Base-by-base conservation (phyloP, 2,113 vertebrate genomes). In the Archocentrus centrarchus region DNA sequence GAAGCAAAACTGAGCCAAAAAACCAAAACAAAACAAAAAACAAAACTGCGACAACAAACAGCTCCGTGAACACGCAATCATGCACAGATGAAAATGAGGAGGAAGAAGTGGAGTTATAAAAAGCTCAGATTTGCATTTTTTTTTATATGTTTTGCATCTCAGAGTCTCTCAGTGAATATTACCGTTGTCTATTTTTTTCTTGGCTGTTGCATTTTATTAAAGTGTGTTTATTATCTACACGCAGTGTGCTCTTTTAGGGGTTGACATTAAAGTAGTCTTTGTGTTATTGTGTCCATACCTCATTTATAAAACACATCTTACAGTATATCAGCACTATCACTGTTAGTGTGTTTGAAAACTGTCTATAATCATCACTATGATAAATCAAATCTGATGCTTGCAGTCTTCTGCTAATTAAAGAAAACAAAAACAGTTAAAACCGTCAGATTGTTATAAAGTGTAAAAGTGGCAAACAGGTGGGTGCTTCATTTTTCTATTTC, bases 151-250 rank as follows among this genome's bases (percentile, higher is more conserved):
- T 50, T 50, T 50, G 24, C 66, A 20, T 70, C 30, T 50, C 47
- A 50, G 17, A 70, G 3, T 53, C 6, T 27, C 30, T 53, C 44
- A 53, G 17, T 53, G 30, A 70, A 70, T 53, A 53, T 53, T 4
- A 11, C 18, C 17, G 53, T 8, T 32, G 66, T 32, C 22, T 70
- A 13, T 6, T 44, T n/a, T 70, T 70, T 53, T 24, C 13, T 70
- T 50, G 66, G 30, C 24, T 3, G 0, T 7, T 0, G 0, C 41
- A 32, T 70, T 70, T 3, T 3, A 20, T 32, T 32, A 50, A 32
- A 70, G 1, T 70, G 66, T 47, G 53, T 53, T 53, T 17, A 70
- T 20, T 53, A 6, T 70, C 17, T 24, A 32, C 5, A 11, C 7
- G 24, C 15, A 70, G 7, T 30, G 66, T 53, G 24, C 15, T 53